A percentile compares a stretch with the other conserved stretches of the same genome.
These are phyloP conservation scores for Falco naumanni DNA, from an alignment of 2,797 vertebrate genomes.

Conservation along the genomic window DNA sequence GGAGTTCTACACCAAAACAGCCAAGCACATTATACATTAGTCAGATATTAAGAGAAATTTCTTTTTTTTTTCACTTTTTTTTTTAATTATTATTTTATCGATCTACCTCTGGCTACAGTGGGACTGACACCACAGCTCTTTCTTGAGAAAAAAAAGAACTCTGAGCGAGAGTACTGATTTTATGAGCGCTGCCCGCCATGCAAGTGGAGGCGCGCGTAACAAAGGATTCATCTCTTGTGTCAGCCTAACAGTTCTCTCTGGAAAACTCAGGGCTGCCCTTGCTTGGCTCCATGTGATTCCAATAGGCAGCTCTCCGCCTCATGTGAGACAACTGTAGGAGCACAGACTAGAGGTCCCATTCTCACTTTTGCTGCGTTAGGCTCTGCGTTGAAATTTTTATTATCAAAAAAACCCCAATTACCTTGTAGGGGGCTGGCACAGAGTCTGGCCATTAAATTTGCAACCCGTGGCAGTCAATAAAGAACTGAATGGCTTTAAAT, in stretches of 20 bases:
- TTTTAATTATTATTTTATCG: rapidly evolving
- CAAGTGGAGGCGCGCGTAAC: rapidly evolving
- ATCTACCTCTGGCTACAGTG: background rate
- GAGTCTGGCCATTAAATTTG: background rate
- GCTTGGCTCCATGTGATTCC: background rate
- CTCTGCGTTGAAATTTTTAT: background rate
- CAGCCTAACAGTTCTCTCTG: background rate
- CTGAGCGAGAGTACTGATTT: rapidly evolving
- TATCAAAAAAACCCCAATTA: background rate
- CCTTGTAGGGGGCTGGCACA: background rate
- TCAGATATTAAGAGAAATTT: background rate
- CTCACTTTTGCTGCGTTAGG: background rate
- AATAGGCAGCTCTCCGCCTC: background rate
- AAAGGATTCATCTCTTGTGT: background rate
- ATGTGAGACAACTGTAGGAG: background rate
- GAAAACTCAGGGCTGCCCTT: background rate
- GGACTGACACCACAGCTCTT: background rate
- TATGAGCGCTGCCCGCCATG: background rate
- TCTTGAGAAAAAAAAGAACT: background rate
- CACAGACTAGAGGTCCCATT: background rate
- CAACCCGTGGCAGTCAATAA: background rate
- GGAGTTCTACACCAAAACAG: background rate
- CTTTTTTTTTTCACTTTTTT: background rate
- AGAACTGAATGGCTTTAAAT: background rate
- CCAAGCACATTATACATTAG: background rate